phyloP scores from a whole-genome alignment of 1,140 invertebrate genomes.

The Microplitis demolitor region DNA sequence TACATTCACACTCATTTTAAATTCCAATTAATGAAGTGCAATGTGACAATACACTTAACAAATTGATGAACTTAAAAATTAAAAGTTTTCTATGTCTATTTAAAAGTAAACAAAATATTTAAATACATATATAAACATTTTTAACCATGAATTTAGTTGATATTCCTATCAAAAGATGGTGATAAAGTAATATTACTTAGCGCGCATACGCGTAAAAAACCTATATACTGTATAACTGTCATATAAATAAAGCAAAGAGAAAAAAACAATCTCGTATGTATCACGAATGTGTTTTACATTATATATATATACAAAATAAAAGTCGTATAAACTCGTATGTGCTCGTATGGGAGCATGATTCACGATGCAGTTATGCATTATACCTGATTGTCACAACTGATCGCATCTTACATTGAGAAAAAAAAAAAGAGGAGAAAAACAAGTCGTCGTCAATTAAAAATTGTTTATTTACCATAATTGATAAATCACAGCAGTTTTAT shows the following conservation, averaged over 20 bases:
- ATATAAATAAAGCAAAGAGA: not conserved
- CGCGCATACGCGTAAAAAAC: conserved; percentile 14
- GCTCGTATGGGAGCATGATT: conserved; percentile 20
- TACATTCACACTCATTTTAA: too few species aligned
- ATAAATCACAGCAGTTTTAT: too few species aligned
- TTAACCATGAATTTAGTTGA: too few species aligned
- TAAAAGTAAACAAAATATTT: too few species aligned
- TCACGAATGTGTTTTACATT: too few species aligned
- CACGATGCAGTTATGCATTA: conserved; percentile 29
- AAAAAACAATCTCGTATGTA: too few species aligned
- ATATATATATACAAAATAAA: conserved; percentile 3
- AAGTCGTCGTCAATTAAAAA: not conserved
- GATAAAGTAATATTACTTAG: not conserved
- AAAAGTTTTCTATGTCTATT: too few species aligned
- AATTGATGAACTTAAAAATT: too few species aligned
- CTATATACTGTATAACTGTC: not conserved
- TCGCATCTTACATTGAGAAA: conserved; percentile 12
- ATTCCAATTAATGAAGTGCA: too few species aligned
- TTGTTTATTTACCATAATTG: not conserved
- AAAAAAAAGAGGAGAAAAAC: conserved; percentile 1
- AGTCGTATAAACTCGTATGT: not conserved
- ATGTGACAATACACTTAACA: too few species aligned
- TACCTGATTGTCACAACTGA: conserved; percentile 16
- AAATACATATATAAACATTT: too few species aligned
- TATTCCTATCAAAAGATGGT: too few species aligned